phyloP scores from a whole-genome alignment of 2,797 vertebrate genomes.

The Sebastes dallii region DNA sequence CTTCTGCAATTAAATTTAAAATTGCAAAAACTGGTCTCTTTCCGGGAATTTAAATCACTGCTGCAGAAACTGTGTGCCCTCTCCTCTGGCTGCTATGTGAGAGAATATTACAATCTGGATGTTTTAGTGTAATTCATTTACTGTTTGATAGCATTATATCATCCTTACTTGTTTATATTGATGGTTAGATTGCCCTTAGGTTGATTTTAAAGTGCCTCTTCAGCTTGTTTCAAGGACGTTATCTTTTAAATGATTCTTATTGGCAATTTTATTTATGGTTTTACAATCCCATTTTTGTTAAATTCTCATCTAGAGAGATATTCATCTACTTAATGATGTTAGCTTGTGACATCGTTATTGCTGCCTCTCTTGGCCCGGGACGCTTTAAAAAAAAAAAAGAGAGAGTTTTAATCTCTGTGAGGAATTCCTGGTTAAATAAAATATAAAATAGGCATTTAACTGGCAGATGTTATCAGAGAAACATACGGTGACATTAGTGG shows the following conservation, averaged over 20 bases:
- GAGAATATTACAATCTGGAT: conserved; percentile 24
- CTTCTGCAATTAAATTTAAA: conserved; percentile 57
- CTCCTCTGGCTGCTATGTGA: conserved; percentile 2
- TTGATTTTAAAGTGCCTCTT: not conserved
- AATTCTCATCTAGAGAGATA: not conserved
- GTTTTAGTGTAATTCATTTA: conserved; percentile 33
- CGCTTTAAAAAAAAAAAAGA: not conserved
- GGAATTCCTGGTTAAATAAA: conserved; percentile 1
- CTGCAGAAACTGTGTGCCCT: conserved; percentile 13
- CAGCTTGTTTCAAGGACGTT: conserved; percentile 2
- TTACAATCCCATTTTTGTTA: not conserved
- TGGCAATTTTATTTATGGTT: conserved; percentile 5
- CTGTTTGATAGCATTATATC: conserved; percentile 27
- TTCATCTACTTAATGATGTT: conserved; percentile 1
- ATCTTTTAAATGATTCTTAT: not conserved
- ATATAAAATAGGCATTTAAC: not conserved
- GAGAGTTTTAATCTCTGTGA: not conserved
- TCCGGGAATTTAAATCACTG: conserved; percentile 41
- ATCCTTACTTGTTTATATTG: conserved; percentile 10
- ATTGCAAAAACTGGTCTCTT: conserved; percentile 39
- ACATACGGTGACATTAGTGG: not conserved
- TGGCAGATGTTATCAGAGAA: conserved; percentile 9
- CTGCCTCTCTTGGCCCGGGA: not conserved
- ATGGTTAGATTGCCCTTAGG: conserved; percentile 3
- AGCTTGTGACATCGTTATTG: not conserved